Base-by-base conservation (phyloP, 1,140 invertebrate genomes). In the Drosophila suzukii region DNA sequence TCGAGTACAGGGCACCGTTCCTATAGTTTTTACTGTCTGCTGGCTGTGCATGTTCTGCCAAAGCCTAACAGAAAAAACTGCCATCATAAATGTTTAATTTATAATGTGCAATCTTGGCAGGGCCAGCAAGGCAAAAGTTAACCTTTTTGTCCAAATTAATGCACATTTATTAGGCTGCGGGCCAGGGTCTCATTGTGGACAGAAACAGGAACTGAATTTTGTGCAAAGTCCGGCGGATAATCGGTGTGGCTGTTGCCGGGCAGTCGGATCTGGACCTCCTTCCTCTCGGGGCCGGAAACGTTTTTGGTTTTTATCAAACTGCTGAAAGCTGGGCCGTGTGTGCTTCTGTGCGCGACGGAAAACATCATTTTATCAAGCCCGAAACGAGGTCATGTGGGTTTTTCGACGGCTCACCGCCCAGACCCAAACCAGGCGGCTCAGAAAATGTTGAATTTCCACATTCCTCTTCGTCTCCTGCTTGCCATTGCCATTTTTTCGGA, bases 341-440 rank as follows among this genome's bases (percentile, higher is more conserved):
- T 36, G 32, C 39, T 15, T 36, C 44, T 57, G 46, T 24, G 24
- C 34, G 20, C 15, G 8, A 46, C 47, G 39, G 60, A 30, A 68
- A 70, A 60, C 66, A 85, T 73, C 56, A 84, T 84, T 77, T 85
- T 85, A 84, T 84, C 77, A 81, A 73, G 72, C 63, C 20, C 54
- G 58, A 77, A 81, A 81, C 60, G 67, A 75, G 81, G 82, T 81
- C 78, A 84, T 84, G 60, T 86, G 81, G 55, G 61, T 80, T 80
- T 72, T 72, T 62, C 59, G 44, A 54, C 46, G 41, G 44, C 39
- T 49, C 49, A 24, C 54, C 43, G 55, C 12, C 34, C 20, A 38
- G 17, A 24, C 56, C 34, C 34, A 80, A 60, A 17, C 70, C 58
- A 7, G 27, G 44, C 34, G 27, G 17, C n/a, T 44, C 49, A 68